Evolutionary conservation across 2,113 vertebrate genomes (phyloP).

Genomic region (Cololabis saira): DNA sequence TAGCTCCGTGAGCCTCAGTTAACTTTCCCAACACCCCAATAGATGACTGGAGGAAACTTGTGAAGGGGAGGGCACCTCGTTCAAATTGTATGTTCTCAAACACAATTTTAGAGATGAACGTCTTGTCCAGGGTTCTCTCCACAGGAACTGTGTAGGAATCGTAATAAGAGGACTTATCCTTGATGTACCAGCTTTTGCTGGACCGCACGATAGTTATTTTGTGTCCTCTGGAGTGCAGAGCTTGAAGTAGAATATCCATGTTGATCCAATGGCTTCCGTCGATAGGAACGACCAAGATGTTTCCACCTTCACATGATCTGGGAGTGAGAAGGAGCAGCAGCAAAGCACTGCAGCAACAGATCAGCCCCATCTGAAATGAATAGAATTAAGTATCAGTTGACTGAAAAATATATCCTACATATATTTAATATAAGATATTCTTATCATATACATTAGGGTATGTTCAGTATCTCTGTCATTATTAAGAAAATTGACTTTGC

Average conservation of each 20-base stretch:
- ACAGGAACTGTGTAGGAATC: constrained; percentile 38
- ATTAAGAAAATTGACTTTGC: too few relatives aligned
- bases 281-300: constrained; percentile 64
- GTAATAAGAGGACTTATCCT: constrained; percentile 50
- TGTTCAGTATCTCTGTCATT: too few relatives aligned
- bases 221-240: constrained; percentile 62
- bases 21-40: constrained; percentile 7
- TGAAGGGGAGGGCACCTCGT: constrained; percentile 13
- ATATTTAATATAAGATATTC: too few relatives aligned
- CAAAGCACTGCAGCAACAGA: neutral
- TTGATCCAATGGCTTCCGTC: constrained; percentile 77
- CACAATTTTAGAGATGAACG: neutral
- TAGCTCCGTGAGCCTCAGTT: neutral
- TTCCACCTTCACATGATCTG: constrained; percentile 34
- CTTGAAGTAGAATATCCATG: constrained; percentile 65
- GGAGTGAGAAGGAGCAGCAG: neutral
- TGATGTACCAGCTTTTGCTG: constrained; percentile 63
- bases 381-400: neutral
- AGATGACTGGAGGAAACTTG: constrained; percentile 1
- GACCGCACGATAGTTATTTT: constrained; percentile 52
- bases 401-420: too few relatives aligned
- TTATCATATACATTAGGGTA: too few relatives aligned
- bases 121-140: constrained; percentile 19
- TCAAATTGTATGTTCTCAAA: neutral
- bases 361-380: neutral